Evolutionary conservation across 2,797 vertebrate genomes (phyloP), one percentile per base, ranked within the genome.

Genomic region (Apodemus agrarius): DNA sequence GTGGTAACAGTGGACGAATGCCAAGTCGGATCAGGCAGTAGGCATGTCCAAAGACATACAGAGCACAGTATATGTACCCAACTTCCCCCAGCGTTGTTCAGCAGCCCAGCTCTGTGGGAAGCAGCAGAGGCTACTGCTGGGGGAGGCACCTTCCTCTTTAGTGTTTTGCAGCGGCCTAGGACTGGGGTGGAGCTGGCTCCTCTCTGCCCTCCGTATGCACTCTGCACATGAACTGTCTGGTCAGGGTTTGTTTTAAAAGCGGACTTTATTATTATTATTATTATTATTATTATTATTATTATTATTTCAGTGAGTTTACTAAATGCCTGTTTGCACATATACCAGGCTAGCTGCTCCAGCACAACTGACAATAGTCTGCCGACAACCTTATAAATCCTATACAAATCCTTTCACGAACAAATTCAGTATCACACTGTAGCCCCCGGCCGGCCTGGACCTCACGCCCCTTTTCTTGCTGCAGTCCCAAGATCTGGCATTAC

Each of bases 81-180:
- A 88, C 79, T 87, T 95, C 84, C 24, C 12, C 26, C 52, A 74
- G 59, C 65, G 69, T 65, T 84, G 92, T 65, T 76, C 85, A 96
- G 24, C 61, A 79, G 43, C 43, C 84, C 76, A 67, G 31, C 37
- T 1, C 59, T 31, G 37, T 75, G 57, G 81, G 12, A 72, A 94
- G 26, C 79, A 79, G 3, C 6, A 16, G 5, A 83, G 40, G 24
- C 34, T 65, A 13, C 57, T 16, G 29, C 61, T 83, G 10, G 59
- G 34, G 74, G 65, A 24, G 43, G 29, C 11, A 82, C 17, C 67
- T 84, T 94, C 7, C 40, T 80, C 83, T 75, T 37, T 22, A 57
- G 40, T 72, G n/a, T 43, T 80, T 76, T 69, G 37, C 78, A 79
- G 84, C 65, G 80, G n/a, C 46, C 75, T 92, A 17, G 37, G 34